Percentiles rank a stretch among this genome's conserved stretches.
Conservation (phyloP, 2,797 vertebrate species). For the Rhinatrema bivittatum region DNA sequence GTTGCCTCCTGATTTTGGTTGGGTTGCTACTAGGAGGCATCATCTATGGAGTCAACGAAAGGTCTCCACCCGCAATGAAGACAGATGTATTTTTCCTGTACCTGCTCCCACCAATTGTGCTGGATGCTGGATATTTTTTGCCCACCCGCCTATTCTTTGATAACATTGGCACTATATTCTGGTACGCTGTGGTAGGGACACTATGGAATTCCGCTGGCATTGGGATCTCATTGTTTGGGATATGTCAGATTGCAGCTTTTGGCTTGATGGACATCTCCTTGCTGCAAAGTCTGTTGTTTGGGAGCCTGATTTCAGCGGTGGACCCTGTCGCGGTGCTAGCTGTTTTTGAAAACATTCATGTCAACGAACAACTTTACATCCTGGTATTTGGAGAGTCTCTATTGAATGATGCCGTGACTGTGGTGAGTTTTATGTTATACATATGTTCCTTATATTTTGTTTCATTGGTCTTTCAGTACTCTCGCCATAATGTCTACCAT, state of each 20-base stretch:
- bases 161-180: constrained; percentile 90
- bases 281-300: constrained; percentile 89
- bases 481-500: no score
- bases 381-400: constrained; percentile 90
- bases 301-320: constrained; percentile 87
- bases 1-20: constrained; percentile 85
- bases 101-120: constrained; percentile 65
- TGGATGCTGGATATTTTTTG: constrained; percentile 85
- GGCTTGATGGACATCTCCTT: constrained; percentile 84
- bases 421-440: no score
- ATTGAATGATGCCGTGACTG: constrained; percentile 90
- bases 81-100: constrained; percentile 72
- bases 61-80: constrained; percentile 84
- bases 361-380: constrained; percentile 95
- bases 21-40: constrained; percentile 89
- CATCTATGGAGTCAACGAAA: constrained; percentile 83
- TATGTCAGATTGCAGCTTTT: constrained; percentile 86
- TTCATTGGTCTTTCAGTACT: no score
- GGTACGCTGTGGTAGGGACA: constrained; percentile 88
- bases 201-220: constrained; percentile 93
- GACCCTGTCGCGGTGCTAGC: constrained; percentile 89
- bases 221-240: constrained; percentile 82
- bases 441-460: no score
- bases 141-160: constrained; percentile 89
- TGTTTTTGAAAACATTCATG: constrained; percentile 88